Evolutionary conservation across 1,140 invertebrate genomes (phyloP), one percentile per base, ranked within the genome.

Genomic region (Hermetia illucens): DNA sequence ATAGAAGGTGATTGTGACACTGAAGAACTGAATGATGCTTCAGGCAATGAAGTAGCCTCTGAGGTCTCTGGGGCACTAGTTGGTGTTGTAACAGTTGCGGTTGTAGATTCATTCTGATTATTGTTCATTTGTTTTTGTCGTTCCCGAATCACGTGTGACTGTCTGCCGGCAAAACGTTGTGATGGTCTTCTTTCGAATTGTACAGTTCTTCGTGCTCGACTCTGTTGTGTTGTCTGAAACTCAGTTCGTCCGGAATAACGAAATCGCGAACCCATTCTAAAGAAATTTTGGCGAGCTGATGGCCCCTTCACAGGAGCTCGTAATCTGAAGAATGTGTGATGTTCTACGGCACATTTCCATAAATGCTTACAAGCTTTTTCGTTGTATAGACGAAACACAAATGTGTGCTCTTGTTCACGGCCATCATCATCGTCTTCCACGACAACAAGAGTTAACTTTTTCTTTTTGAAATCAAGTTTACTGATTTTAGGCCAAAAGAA

Each of bases 291-390:
- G 20, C 88, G 69, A 0, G 82, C 81, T 16, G 78, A 86, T 0
- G 82, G 83, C 3, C 85, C 84, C 61, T 93, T 92, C 0, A 88
- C 80, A 1, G 90, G 84, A 19, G 85, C 88, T 43, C 85, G 75
- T 12, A 98, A 65, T 46, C 94, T 75, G 72, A 98, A 99, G 70
- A 99, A 99, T 0, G 92, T 87, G 63, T 98, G 94, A 68, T 98
- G 91, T 60, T 99, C 95, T 1, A 98, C 88, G 16, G 94, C 94
- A 70, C 94, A 98, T 64, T 98, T 98, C 95, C 96, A 98, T 41
- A 99, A 65, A 65, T 98, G 94, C 63, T 99, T 99, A 59, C 91
- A 94, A 1, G 94, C 93, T 58, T 97, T 95, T 60, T 98, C 91
- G 58, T 94, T 97, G 27, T 84, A 77, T 36, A 98, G 62, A 34